Percentiles rank a stretch among this genome's conserved stretches.
These are phyloP conservation scores for Choloepus hoffmanni DNA, from an alignment of 2,113 vertebrate species.

Conservation along the genomic window DNA sequence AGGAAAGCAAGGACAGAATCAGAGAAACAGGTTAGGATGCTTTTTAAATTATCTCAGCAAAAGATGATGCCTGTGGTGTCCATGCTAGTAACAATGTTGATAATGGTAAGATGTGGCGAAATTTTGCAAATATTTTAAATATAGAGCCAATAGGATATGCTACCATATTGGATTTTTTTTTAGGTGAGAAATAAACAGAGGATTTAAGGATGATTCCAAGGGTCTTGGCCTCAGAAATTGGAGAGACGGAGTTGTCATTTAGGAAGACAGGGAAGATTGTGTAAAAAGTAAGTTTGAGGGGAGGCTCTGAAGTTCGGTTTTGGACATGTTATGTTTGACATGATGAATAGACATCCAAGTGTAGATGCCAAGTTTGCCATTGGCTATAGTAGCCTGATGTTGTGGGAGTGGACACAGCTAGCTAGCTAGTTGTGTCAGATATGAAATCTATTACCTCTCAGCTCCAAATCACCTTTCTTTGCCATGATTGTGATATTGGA, in stretches of 20 bases:
- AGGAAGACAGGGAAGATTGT: background rate
- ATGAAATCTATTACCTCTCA: background rate
- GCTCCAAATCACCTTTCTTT: background rate
- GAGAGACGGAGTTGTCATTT: background rate
- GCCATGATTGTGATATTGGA: background rate
- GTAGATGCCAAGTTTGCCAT: background rate
- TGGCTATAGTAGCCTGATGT: background rate
- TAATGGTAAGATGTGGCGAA: background rate
- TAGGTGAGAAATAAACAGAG: background rate
- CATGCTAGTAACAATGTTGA: background rate
- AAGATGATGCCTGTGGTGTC: background rate
- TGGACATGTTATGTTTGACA: background rate
- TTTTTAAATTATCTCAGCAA: background rate
- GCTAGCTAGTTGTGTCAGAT: background rate
- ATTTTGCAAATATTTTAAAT: background rate
- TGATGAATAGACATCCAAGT: background rate
- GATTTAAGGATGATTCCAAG: background rate
- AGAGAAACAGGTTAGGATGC: background rate
- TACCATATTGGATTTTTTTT: background rate
- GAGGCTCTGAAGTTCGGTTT: background rate
- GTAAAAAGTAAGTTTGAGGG: background rate
- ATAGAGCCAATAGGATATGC: background rate
- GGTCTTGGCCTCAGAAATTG: background rate
- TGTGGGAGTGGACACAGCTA: background rate
- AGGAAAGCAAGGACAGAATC: background rate